Evolutionary conservation across 2,797 vertebrate species (phyloP), one percentile per base, ranked within the genome.

Genomic region (Pelodytes ibericus): DNA sequence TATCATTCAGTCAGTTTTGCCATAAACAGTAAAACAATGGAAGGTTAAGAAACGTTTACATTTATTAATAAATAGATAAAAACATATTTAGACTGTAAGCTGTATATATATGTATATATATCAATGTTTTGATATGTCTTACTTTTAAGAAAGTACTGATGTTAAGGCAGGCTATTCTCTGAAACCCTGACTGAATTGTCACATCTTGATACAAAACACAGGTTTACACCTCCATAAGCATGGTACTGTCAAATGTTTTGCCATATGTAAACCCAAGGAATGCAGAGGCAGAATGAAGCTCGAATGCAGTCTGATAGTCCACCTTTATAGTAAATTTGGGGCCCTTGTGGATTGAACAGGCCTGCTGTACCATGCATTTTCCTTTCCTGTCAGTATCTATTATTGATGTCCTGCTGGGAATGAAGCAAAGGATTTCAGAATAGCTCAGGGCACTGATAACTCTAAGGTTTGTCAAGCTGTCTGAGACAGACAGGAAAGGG

Each of bases 401-500:
- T 56, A 68, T 27, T 53, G 70, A 25, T 78, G 26, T 27, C 36
- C 36, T 51, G 36, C 24, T 16, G 64, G 25, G 24, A 73, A 58
- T 31, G n/a, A 18, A 44, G 31, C 44, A 22, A 33, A 27, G 44
- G 56, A 79, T 74, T 79, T 56, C 47, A 57, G 30, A 41, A 20
- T 39, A 66, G 30, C 41, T 24, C 51, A 36, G 22, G 29, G 36
- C 25, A 30, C 69, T 60, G 44, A 62, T 68, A 53, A 56, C 8
- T 39, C 4, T 53, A 9, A 22, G 26, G 57, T 69, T 33, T 24
- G 2, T 33, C 29, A 56, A 33, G 62, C 41, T 8, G 68, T 24
- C 29, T 67, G 30, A 41, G 36, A 29, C 20, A 57, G 44, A 51
- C 76, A 73, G 77, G 64, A 69, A 69, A 74, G 47, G 76, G 64